phyloP scores from a whole-genome alignment of 2,113 vertebrate species.

The Etia nguti region DNA sequence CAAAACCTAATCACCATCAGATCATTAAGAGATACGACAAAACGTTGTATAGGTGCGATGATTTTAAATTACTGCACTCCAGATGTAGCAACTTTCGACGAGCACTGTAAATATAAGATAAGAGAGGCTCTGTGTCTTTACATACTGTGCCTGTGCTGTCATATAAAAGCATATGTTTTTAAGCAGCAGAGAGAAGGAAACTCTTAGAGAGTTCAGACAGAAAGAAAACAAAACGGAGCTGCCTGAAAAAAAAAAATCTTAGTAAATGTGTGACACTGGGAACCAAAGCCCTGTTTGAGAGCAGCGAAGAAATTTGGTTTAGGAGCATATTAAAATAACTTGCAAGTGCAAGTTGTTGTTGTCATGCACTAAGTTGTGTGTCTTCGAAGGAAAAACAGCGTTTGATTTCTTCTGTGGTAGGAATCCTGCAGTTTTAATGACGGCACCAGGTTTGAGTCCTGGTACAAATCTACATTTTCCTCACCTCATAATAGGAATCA shows the following conservation, averaged over 20 bases:
- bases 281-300: background rate
- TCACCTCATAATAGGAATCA: background rate
- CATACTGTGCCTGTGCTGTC: background rate
- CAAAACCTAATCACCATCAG: background rate
- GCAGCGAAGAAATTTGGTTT: background rate
- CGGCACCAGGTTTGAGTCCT: background rate
- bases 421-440: background rate
- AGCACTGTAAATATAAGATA: background rate
- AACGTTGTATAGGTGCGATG: background rate
- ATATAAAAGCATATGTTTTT: background rate
- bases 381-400: background rate
- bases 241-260: background rate
- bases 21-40: background rate
- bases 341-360: background rate
- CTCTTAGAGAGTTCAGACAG: background rate
- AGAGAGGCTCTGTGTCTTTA: background rate
- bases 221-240: background rate
- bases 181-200: background rate
- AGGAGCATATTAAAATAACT: background rate
- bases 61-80: background rate
- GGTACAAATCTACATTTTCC: background rate
- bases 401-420: background rate
- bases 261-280: background rate
- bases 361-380: background rate
- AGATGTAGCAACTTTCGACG: background rate